These are phyloP conservation scores for Drosophila diplacantha DNA, from an alignment of 2,888 invertebrate genomes.

Conservation along the genomic window DNA sequence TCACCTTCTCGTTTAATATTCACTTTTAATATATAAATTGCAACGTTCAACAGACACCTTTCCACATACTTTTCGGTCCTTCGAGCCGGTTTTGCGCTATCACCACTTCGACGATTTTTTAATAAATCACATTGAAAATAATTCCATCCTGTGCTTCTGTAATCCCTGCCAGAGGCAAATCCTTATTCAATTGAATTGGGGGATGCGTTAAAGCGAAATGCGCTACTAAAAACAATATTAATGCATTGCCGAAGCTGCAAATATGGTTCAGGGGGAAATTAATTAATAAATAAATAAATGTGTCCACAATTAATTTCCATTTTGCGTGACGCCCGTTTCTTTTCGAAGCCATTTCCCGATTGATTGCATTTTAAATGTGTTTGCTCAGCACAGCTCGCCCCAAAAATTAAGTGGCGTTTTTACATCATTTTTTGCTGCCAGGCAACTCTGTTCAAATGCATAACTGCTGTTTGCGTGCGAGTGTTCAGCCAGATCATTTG, in stretches of 20 bases:
- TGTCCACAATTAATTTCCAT: constrained; percentile 57
- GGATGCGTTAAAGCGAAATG: constrained; percentile 5
- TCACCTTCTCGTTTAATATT: no score
- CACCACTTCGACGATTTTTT: neutral
- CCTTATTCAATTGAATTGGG: constrained; percentile 42
- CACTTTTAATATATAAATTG: neutral
- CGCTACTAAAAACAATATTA: constrained; percentile 43
- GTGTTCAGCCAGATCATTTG: constrained; percentile 18
- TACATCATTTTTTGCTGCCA: constrained; percentile 4
- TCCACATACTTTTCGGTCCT: neutral
- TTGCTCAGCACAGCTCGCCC: constrained; percentile 15
- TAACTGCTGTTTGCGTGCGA: constrained; percentile 11
- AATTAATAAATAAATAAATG: constrained; percentile 45
- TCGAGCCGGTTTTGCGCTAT: neutral
- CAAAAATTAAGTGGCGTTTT: constrained; percentile 16
- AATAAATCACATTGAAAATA: constrained; percentile 3
- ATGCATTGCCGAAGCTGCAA: constrained; percentile 9
- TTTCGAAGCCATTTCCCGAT: constrained; percentile 28
- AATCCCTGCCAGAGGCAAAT: constrained; percentile 28
- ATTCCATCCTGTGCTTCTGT: neutral
- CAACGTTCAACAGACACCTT: neutral
- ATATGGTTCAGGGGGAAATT: constrained; percentile 8
- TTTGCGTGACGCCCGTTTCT: constrained; percentile 38
- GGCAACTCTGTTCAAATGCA: constrained; percentile 6
- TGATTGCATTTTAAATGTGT: constrained; percentile 61